These are phyloP conservation scores for Uropsilus gracilis DNA, from an alignment of 2,113 vertebrate genomes.

Conservation along the genomic window DNA sequence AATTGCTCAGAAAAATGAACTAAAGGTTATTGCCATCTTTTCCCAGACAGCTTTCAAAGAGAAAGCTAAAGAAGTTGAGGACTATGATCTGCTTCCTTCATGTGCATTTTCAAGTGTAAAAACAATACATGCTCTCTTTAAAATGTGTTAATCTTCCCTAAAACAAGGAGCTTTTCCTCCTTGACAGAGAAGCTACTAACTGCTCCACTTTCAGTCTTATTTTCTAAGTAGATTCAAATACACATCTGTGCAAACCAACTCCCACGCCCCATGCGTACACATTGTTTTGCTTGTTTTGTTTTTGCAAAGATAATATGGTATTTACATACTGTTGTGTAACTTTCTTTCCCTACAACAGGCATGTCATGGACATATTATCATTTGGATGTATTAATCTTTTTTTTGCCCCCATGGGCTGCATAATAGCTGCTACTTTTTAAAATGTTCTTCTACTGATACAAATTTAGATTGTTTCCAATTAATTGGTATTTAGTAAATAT, in stretches of 20 bases:
- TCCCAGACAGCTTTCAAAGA: conserved; percentile 21
- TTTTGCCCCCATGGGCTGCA: background rate
- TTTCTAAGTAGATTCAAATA: background rate
- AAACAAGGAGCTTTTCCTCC: background rate
- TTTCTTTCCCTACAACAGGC: background rate
- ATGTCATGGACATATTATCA: background rate
- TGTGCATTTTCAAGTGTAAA: background rate
- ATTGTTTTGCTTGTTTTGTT: background rate
- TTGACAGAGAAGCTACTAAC: background rate
- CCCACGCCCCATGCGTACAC: background rate
- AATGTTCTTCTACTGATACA: background rate
- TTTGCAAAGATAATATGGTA: background rate
- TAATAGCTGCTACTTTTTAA: background rate
- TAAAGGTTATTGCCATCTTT: conserved; percentile 46
- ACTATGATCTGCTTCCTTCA: background rate
- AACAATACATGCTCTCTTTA: background rate
- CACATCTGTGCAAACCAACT: background rate
- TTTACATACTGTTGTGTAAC: background rate
- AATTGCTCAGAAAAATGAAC: conserved; percentile 59
- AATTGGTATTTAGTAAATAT: background rate
- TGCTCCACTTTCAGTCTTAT: background rate
- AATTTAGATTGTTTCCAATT: background rate
- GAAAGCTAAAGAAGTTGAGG: no score
- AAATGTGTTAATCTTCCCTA: background rate
- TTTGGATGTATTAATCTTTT: background rate